Conservation (phyloP, 1,140 invertebrate species). For the Trichomalopsis sarcophagae region DNA sequence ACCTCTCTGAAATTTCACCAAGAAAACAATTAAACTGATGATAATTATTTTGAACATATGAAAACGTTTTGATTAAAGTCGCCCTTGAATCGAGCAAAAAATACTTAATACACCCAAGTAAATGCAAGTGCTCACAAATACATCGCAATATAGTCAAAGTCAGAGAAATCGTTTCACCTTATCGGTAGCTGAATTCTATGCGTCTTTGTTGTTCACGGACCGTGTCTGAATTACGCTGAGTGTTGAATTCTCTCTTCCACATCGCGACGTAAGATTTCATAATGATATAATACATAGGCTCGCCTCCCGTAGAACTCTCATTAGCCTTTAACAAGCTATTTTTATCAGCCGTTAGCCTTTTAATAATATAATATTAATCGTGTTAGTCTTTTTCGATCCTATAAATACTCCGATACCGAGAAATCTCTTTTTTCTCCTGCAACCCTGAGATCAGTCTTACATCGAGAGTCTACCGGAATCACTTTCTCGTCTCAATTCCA, state of each 20-base stretch:
- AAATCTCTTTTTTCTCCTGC: not conserved
- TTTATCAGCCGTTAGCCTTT: not conserved
- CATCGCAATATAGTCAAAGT: not conserved
- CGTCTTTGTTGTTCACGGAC: not conserved
- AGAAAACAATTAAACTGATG: not conserved
- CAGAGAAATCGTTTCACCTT: not conserved
- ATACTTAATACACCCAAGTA: not conserved
- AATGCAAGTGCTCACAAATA: not conserved
- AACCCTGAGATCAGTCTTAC: not conserved
- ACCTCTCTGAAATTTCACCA: not conserved
- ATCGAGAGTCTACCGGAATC: not conserved
- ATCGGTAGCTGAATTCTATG: not conserved
- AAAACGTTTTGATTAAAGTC: not conserved
- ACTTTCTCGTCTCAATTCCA: not conserved
- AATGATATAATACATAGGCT: not conserved
- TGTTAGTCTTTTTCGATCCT: not conserved
- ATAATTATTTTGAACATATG: too few relatives aligned
- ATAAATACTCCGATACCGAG: not conserved
- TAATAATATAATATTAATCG: not conserved
- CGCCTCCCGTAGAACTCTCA: not conserved
- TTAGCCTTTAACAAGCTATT: not conserved
- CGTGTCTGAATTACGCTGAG: not conserved
- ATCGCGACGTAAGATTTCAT: not conserved
- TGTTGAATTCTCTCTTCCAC: not conserved
- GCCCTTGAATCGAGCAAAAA: not conserved